Conservation (phyloP, 1,140 invertebrate species). For the Cardiocondyla obscurior region DNA sequence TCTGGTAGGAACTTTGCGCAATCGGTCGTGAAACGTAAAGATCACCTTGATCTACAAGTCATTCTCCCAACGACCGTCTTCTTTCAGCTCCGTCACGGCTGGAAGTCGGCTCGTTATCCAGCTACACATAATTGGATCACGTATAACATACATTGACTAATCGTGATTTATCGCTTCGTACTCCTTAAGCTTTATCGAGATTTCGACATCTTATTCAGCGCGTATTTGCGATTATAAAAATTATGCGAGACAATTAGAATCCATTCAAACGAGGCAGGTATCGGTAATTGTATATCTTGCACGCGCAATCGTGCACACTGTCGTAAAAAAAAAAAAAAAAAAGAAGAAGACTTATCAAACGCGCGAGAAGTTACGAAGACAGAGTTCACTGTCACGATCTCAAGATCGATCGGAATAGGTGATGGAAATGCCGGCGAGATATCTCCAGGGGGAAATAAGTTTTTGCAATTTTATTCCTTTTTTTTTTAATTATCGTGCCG, state of each 20-base stretch:
- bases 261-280: constrained; percentile 60
- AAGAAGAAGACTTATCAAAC: neutral
- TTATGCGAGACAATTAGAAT: constrained; percentile 77
- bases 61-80: constrained; percentile 45
- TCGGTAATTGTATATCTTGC: constrained; percentile 41
- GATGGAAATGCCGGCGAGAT: neutral
- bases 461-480: neutral
- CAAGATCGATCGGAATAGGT: neutral
- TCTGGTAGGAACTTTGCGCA: constrained; percentile 33
- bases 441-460: neutral
- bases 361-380: neutral
- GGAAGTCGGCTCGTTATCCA: constrained; percentile 57
- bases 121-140: constrained; percentile 77
- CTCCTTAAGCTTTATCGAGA: constrained; percentile 59
- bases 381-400: neutral
- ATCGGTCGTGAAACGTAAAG: constrained; percentile 60
- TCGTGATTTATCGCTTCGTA: constrained; percentile 75
- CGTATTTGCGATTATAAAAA: constrained; percentile 79
- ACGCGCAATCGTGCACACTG: constrained; percentile 1
- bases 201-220: constrained; percentile 65
- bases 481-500: neutral
- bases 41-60: constrained; percentile 66
- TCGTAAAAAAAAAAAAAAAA: neutral
- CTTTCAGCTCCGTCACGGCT: constrained; percentile 31
- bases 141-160: constrained; percentile 60